These are phyloP conservation scores for Gallinago jamesoni DNA, from an alignment of 2,113 vertebrate species.

Conservation along the genomic window DNA sequence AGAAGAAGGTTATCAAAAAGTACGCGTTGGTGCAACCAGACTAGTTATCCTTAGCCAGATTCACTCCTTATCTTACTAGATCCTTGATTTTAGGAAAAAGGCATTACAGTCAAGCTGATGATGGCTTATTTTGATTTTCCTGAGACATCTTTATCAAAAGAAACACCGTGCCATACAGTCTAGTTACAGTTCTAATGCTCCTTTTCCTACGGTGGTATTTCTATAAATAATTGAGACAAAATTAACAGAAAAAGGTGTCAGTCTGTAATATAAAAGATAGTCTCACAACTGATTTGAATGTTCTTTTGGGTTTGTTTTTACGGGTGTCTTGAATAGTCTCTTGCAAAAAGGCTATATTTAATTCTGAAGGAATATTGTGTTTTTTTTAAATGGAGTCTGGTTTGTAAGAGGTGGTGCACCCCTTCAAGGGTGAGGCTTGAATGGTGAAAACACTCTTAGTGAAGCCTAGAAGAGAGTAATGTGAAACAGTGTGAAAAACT, in stretches of 20 bases:
- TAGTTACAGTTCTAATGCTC: background rate
- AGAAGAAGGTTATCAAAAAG: constrained; percentile 76
- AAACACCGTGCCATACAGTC: background rate
- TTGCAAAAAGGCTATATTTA: background rate
- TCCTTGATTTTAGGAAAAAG: background rate
- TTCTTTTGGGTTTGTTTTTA: background rate
- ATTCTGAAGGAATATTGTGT: background rate
- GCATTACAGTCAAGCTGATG: background rate
- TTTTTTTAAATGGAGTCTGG: background rate
- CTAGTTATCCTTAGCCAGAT: background rate
- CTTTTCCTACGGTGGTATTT: background rate
- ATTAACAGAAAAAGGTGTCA: background rate
- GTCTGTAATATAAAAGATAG: background rate
- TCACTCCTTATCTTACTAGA: background rate
- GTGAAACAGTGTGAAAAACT: background rate
- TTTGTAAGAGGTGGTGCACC: background rate
- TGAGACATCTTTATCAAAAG: background rate
- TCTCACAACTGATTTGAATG: background rate
- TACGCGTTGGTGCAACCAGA: background rate
- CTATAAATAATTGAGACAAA: background rate
- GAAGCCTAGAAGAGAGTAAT: background rate
- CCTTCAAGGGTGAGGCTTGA: background rate
- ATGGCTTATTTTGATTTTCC: background rate
- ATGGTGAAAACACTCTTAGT: rapidly evolving
- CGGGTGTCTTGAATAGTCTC: background rate